Base-by-base conservation (phyloP, 1,140 invertebrate species). In the Drosophila santomea region DNA sequence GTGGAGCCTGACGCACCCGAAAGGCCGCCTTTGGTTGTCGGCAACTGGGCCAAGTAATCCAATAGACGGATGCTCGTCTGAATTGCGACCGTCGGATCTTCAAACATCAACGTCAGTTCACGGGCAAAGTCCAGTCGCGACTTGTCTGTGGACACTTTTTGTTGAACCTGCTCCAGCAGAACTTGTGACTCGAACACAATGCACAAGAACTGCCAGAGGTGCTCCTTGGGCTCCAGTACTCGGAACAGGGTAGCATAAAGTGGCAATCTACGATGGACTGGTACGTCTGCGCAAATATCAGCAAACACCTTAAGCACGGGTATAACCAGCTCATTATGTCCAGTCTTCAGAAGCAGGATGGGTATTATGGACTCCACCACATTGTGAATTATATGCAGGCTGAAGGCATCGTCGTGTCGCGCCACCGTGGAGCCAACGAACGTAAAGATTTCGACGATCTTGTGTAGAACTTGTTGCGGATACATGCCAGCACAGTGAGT, bases 401-500 rank as follows among this genome's bases (percentile, higher is more conserved):
- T 98, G 91, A 98, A 98, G 0, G 96, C 95, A 91, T 99, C 97
- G 91, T 99, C 98, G 76, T 98, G 97, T 15, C 97, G 94, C 0
- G 98, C 92, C 20, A 99, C 95, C 1, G 97, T 97, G 4, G 96
- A 96, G 11, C 98, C 98, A 94, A 99, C 98, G 82, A 98, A 99
- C 0, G 98, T 98, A 90, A 99, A 99, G 72, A 99, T 97, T 28
- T 97, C 96, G 95, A 99, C 98, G 1, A 98, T 96, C 80, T 98
- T 97, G 85, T 97, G 96, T 11, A 99, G 92, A 5, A 99, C 97
- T 92, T 96, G 95, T 51, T 97, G 95, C 0, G 97, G 96, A 55
- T 96, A 94, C 74, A 97, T 93, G 51, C 94, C 94, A 4, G 97
- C 96, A 43, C 95, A 95, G 54, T 96, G 94, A 0, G 96, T 95